These are phyloP conservation scores for Laticauda colubrina DNA, from an alignment of 2,113 vertebrate species.

Conservation along the genomic window DNA sequence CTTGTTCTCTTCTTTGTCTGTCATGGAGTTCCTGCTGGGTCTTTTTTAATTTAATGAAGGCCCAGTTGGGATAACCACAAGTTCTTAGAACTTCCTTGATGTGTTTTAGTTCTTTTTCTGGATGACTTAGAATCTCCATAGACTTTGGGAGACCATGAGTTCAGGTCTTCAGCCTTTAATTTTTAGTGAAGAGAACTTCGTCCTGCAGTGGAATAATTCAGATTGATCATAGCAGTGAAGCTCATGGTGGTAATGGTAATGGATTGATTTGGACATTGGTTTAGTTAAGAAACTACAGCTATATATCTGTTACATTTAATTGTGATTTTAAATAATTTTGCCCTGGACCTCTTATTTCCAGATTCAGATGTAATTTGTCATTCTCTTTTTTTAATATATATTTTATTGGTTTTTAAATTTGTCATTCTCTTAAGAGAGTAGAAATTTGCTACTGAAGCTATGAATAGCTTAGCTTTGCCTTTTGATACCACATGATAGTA, in stretches of 20 bases:
- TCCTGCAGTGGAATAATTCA: neutral
- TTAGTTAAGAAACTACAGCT: neutral
- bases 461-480: neutral
- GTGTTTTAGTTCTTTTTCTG: neutral
- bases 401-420: too few species aligned
- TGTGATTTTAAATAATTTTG: neutral
- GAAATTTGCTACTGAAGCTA: neutral
- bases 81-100: neutral
- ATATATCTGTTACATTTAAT: constrained; percentile 6
- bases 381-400: too few species aligned
- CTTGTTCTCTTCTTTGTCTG: neutral
- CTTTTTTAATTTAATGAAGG: neutral
- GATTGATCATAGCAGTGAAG: neutral
- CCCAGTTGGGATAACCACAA: neutral
- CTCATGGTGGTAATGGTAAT: neutral
- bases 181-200: neutral
- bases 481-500: neutral
- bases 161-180: neutral
- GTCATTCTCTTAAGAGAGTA: too few species aligned
- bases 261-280: neutral
- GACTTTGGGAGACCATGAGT: neutral
- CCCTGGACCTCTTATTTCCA: neutral
- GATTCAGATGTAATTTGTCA: neutral
- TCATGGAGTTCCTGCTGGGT: neutral
- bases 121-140: neutral